phyloP scores from a whole-genome alignment of 2,113 vertebrate species.

The Rhinichthys klamathensis region DNA sequence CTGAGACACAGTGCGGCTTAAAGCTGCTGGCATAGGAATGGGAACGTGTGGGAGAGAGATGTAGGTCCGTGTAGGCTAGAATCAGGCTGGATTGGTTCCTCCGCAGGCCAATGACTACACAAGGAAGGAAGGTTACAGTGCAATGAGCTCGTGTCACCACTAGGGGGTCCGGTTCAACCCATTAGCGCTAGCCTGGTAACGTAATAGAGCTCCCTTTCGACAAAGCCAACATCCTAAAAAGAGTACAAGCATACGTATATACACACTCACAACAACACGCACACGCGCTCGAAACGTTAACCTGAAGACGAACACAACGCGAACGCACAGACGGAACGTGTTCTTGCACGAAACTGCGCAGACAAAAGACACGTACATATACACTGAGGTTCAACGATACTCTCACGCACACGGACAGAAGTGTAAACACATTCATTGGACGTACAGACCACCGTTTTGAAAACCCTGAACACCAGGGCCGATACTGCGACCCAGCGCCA shows the following conservation, averaged over 20 bases:
- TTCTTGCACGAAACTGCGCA: conserved; percentile 47
- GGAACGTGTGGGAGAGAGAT: conserved; percentile 66
- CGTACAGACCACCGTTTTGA: conserved; percentile 59
- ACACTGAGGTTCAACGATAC: conserved; percentile 41
- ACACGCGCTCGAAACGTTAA: conserved; percentile 25
- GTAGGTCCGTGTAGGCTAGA: conserved; percentile 76
- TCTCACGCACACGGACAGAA: conserved; percentile 40
- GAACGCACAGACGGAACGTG: conserved; percentile 29
- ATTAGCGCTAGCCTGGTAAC: conserved; percentile 31
- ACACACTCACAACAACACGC: conserved; percentile 44
- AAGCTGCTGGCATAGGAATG: conserved; percentile 79
- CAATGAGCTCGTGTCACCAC: conserved; percentile 75
- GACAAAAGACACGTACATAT: conserved; percentile 33
- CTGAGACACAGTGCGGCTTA: conserved; percentile 83
- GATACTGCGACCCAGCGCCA: conserved; percentile 62
- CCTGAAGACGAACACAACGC: conserved; percentile 37
- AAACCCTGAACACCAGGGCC: conserved; percentile 73
- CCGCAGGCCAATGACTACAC: conserved; percentile 71
- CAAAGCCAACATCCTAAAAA: conserved; percentile 45
- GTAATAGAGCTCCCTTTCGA: conserved; percentile 44
- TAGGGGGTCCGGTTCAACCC: conserved; percentile 41
- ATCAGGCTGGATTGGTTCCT: conserved; percentile 78
- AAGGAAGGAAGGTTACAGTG: conserved; percentile 78
- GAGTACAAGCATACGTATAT: conserved; percentile 43
- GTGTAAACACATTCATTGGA: conserved; percentile 57